Percentiles rank a stretch among this genome's conserved stretches.
Conservation (phyloP, 2,888 invertebrate genomes). For the Meteorus colon region DNA sequence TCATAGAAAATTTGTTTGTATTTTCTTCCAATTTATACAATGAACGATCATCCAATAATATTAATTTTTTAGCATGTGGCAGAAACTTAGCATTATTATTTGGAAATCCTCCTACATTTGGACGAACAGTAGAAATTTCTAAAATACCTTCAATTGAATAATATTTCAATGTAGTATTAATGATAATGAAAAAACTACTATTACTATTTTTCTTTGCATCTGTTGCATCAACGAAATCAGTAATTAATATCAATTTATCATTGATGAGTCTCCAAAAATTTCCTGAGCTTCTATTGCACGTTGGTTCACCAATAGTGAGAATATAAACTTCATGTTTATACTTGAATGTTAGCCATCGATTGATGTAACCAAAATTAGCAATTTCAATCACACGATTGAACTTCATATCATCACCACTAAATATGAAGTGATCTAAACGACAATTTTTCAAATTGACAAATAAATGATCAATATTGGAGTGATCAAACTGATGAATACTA, state of each 20-base stretch:
- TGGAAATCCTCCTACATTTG: slow-evolving; percentile 35
- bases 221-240: slow-evolving; percentile 56
- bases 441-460: slow-evolving; percentile 73
- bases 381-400: slow-evolving; percentile 60
- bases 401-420: slow-evolving; percentile 60
- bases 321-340: slow-evolving; percentile 67
- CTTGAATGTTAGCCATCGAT: slow-evolving; percentile 71
- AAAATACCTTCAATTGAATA: slow-evolving; percentile 50
- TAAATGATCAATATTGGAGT: slow-evolving; percentile 66
- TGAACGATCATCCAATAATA: slow-evolving; percentile 43
- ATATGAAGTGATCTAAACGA: slow-evolving; percentile 72
- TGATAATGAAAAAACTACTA: slow-evolving; percentile 52
- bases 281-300: slow-evolving; percentile 65
- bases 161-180: slow-evolving; percentile 47
- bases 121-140: slow-evolving; percentile 35
- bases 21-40: slow-evolving; percentile 47
- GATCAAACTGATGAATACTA: slow-evolving; percentile 66
- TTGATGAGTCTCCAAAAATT: slow-evolving; percentile 73
- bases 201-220: slow-evolving; percentile 52
- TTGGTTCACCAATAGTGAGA: slow-evolving; percentile 62
- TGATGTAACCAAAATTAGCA: slow-evolving; percentile 74
- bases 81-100: slow-evolving; percentile 50
- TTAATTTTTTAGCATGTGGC: slow-evolving; percentile 45
- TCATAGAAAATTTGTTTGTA: background rate
- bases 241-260: slow-evolving; percentile 60